Percentiles rank a stretch among this genome's conserved stretches.
Evolutionary conservation across 1,140 invertebrate species (phyloP).

Genomic region (Meloidogyne chitwoodi): DNA sequence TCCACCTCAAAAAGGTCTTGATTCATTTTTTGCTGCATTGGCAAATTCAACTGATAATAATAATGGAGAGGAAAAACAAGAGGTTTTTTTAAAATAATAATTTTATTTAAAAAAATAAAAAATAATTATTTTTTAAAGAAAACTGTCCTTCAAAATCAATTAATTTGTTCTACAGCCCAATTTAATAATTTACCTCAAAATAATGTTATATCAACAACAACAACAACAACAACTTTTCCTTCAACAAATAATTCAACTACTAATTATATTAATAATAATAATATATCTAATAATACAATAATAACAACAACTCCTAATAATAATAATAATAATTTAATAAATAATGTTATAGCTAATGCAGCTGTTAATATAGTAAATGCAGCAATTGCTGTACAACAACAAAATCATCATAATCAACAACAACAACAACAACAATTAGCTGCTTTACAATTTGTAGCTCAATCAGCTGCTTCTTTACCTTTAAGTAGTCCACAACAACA

Average conservation of each 20-base stretch:
- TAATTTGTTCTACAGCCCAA: not conserved
- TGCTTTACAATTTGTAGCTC: not conserved
- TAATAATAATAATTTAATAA: no score
- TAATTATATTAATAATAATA: not conserved
- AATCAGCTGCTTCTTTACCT: not conserved
- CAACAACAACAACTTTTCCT: not conserved
- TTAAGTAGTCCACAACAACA: not conserved
- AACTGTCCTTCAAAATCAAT: not conserved
- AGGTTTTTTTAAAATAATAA: not conserved
- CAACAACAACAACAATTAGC: constrained; percentile 5
- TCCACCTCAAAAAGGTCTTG: constrained; percentile 1
- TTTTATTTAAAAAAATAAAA: no score
- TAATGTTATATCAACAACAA: no score
- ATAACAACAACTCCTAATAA: no score
- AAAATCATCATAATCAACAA: not conserved
- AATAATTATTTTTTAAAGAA: not conserved
- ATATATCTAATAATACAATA: not conserved
- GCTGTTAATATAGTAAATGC: constrained; percentile 1
- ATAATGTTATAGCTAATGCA: not conserved
- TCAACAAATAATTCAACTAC: not conserved
- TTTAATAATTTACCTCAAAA: not conserved
- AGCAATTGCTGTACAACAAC: not conserved
- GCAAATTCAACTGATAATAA: not conserved
- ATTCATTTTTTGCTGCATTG: constrained; percentile 13
- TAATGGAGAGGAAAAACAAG: not conserved